Evolutionary conservation across 2,888 invertebrate species (phyloP).

Genomic region (Pycnomerus fuliginosus): DNA sequence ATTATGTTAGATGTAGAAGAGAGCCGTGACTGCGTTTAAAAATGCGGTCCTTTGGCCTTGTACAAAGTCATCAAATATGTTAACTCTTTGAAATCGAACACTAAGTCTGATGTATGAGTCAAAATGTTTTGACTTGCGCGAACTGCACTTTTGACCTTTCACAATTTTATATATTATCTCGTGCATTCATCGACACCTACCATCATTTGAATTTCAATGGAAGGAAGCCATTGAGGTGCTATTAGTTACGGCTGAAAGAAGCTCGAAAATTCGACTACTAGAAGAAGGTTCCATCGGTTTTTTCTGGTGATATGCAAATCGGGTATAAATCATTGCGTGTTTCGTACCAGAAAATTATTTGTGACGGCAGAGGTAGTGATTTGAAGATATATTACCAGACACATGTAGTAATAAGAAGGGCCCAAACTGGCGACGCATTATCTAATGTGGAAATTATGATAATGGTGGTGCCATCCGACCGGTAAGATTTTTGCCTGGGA

Average conservation of each 20-base stretch:
- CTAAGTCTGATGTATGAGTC: constrained; percentile 25
- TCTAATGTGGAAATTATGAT: constrained; percentile 39
- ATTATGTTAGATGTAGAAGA: no score
- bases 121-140: constrained; percentile 21
- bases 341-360: constrained; percentile 5
- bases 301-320: no score
- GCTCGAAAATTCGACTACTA: no score
- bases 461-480: constrained; percentile 25
- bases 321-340: no score
- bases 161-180: no score
- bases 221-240: no score
- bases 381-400: constrained; percentile 36
- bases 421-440: constrained; percentile 34
- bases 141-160: no score
- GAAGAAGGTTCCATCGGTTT: no score
- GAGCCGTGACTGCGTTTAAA: no score
- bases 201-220: no score
- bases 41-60: no score
- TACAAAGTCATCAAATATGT: constrained; percentile 5
- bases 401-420: constrained; percentile 34
- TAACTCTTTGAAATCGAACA: background rate
- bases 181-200: no score
- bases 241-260: constrained; percentile 9
- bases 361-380: constrained; percentile 1
- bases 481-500: constrained; percentile 9